These are phyloP conservation scores for Glaucomys volans DNA, from an alignment of 2,113 vertebrate species.

Conservation along the genomic window DNA sequence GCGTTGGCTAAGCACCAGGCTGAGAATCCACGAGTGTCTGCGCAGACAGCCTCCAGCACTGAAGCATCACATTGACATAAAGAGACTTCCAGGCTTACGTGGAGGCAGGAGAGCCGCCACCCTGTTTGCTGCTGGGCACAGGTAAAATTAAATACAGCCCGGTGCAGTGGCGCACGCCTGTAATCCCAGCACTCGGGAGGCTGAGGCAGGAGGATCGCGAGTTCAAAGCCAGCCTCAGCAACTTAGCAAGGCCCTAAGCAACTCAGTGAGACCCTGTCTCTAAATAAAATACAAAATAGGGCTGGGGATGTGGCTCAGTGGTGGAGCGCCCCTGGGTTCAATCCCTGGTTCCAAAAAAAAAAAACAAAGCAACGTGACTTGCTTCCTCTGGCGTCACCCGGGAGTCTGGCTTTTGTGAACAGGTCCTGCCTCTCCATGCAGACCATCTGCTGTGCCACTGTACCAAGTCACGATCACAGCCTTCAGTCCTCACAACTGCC, in stretches of 20 bases:
- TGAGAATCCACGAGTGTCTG: background rate
- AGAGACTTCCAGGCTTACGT: background rate
- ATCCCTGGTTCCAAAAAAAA: no score
- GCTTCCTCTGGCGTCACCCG: no score
- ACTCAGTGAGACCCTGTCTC: no score
- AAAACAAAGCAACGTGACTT: background rate
- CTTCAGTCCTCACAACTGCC: background rate
- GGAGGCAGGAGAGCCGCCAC: background rate
- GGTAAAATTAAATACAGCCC: background rate
- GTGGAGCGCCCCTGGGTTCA: no score
- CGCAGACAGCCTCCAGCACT: no score
- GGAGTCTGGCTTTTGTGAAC: background rate
- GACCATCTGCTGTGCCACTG: accelerated
- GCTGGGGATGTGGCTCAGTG: no score
- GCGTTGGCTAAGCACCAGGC: background rate
- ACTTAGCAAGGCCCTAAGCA: no score
- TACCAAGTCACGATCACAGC: background rate
- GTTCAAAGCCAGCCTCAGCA: no score
- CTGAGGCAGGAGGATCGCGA: no score
- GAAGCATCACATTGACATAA: accelerated
- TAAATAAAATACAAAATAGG: no score
- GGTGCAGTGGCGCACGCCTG: no score
- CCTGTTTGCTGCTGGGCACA: background rate
- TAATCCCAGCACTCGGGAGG: no score
- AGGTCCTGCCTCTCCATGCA: background rate